Evolutionary conservation across 1,140 invertebrate species (phyloP), one percentile per base, ranked within the genome.

Genomic region (Maniola jurtina): DNA sequence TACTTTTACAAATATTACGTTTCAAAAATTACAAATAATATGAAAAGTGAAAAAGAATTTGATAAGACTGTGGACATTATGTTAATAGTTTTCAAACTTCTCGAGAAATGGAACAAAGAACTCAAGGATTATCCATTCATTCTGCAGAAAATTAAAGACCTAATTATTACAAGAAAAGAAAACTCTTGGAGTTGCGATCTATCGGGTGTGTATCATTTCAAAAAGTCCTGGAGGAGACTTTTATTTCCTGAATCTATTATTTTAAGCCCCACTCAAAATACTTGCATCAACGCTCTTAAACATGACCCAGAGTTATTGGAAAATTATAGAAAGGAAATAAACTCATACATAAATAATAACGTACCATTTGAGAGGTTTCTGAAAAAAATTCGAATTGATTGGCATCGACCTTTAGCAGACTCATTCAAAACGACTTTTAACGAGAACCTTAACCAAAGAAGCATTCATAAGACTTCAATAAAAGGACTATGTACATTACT

Each of bases 161-260:
- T 80, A 8, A 71, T 76, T 35, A 61, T 63, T 61, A 65, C 76
- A 15, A 84, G 79, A 42, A 55, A 66, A 55, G 47, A 77, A 15
- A 77, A 81, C 0, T 56, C 25, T 15, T 80, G 73, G 72, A 61
- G 71, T 9, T 55, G 34, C 14, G 56, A 75, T 35, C 35, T 88
- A 34, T 72, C 77, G 10, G 13, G 16, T 10, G 60, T 86, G n/a
- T 86, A 82, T 61, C 75, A 76, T 35, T 16, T 72, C 5, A 76
- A 79, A 9, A 88, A 85, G 63, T 67, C 69, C 2, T 86, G 79
- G 80, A 74, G 72, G 35, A 80, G 70, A 54, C 14, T 64, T 33
- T 56, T 87, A 64, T 86, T 87, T 71, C 57, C 71, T 55, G 79
- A 84, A 60, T 87, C 83, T 0, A 35, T 86, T 14, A n/a, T 66